phyloP scores from a whole-genome alignment of 2,888 invertebrate genomes.

The Polymixis lichenea region DNA sequence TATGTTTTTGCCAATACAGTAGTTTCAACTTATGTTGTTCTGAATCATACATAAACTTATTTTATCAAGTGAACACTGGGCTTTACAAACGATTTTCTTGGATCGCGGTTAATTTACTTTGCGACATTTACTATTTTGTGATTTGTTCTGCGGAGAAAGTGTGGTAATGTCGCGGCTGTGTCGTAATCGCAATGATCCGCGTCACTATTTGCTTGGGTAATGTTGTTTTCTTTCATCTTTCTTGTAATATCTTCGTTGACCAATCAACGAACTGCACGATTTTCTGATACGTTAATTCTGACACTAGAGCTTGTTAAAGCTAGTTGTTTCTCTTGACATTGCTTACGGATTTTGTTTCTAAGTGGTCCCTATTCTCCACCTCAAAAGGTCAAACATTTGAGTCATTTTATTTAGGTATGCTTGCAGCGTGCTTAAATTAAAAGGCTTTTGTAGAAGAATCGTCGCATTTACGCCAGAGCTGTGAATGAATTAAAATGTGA shows the following conservation, averaged over 20 bases:
- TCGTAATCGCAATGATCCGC: slow-evolving; percentile 72
- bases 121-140: slow-evolving; percentile 68
- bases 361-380: slow-evolving; percentile 11
- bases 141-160: slow-evolving; percentile 77
- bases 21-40: background rate
- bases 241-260: slow-evolving; percentile 51
- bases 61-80: slow-evolving; percentile 21
- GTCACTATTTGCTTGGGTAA: slow-evolving; percentile 60
- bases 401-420: slow-evolving; percentile 57
- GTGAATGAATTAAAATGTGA: slow-evolving; percentile 80
- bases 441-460: slow-evolving; percentile 64
- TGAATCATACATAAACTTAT: background rate
- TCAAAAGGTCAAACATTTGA: slow-evolving; percentile 64
- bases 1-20: slow-evolving; percentile 28
- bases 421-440: slow-evolving; percentile 63
- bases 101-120: slow-evolving; percentile 62
- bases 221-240: slow-evolving; percentile 55
- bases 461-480: slow-evolving; percentile 70
- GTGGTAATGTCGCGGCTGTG: slow-evolving; percentile 72
- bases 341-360: slow-evolving; percentile 31
- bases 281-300: slow-evolving; percentile 37
- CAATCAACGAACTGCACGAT: slow-evolving; percentile 28
- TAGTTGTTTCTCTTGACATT: slow-evolving; percentile 64
- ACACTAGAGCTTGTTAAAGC: slow-evolving; percentile 52
- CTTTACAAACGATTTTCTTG: slow-evolving; percentile 47